A percentile compares a stretch with the other conserved stretches of the same genome.
phyloP scores from a whole-genome alignment of 2,113 vertebrate species.

The Pelusios castaneus region DNA sequence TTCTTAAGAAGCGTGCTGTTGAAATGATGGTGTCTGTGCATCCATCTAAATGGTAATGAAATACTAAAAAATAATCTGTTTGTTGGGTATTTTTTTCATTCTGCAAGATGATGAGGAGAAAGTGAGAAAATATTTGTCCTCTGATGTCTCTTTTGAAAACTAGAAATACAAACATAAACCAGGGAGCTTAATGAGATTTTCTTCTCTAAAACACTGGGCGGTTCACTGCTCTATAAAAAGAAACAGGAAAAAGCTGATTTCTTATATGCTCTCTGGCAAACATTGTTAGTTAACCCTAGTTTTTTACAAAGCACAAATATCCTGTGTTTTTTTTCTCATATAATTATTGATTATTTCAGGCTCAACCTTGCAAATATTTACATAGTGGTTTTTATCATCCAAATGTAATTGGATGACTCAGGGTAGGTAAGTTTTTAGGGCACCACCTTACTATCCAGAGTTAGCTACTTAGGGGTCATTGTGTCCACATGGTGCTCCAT shows the following conservation, averaged over 20 bases:
- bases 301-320: background rate
- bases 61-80: conserved; percentile 15
- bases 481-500: background rate
- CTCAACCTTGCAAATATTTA: background rate
- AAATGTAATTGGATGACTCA: background rate
- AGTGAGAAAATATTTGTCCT: conserved; percentile 12
- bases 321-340: background rate
- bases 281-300: background rate
- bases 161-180: background rate
- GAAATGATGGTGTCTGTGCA: background rate
- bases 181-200: background rate
- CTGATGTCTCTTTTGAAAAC: conserved; percentile 42
- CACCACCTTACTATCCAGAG: background rate
- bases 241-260: background rate
- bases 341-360: background rate
- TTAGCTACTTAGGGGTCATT: background rate
- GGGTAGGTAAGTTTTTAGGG: background rate
- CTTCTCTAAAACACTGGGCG: background rate
- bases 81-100: background rate
- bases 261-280: background rate
- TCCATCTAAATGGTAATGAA: conserved; percentile 57
- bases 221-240: background rate
- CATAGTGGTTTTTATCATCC: background rate
- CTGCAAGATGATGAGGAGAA: background rate
- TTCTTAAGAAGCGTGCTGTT: background rate